A percentile compares a stretch with the other conserved stretches of the same genome.
phyloP scores from a whole-genome alignment of 2,797 vertebrate species.

The Propithecus deckenii region DNA sequence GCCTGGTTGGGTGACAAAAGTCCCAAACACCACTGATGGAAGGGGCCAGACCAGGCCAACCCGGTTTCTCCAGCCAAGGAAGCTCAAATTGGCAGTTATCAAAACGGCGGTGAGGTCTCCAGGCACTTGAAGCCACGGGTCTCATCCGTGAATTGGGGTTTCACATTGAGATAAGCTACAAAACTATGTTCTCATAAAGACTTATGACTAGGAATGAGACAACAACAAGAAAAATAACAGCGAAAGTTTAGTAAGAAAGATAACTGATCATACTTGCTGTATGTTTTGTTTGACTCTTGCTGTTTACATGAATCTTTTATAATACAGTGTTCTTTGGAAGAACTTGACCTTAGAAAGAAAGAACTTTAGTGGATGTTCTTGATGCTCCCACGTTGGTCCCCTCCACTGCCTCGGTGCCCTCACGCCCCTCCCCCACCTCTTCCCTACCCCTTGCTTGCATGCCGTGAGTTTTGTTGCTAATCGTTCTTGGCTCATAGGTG shows the following conservation, averaged over 20 bases:
- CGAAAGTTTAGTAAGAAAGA: not conserved
- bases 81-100: not conserved
- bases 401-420: not conserved
- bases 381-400: rapidly evolving
- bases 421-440: no score
- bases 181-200: not conserved
- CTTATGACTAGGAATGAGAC: not conserved
- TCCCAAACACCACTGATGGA: not conserved
- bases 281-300: not conserved
- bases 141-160: not conserved
- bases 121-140: not conserved
- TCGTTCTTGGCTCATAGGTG: not conserved
- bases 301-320: not conserved
- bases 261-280: not conserved
- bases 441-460: rapidly evolving
- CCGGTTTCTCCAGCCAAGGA: not conserved
- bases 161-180: not conserved
- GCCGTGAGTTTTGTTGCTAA: not conserved
- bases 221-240: not conserved
- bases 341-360: not conserved
- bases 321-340: not conserved
- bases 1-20: not conserved
- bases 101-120: not conserved
- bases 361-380: not conserved
- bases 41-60: not conserved